Conservation (phyloP, 2,888 invertebrate genomes). For the Stegana nigrithorax region DNA sequence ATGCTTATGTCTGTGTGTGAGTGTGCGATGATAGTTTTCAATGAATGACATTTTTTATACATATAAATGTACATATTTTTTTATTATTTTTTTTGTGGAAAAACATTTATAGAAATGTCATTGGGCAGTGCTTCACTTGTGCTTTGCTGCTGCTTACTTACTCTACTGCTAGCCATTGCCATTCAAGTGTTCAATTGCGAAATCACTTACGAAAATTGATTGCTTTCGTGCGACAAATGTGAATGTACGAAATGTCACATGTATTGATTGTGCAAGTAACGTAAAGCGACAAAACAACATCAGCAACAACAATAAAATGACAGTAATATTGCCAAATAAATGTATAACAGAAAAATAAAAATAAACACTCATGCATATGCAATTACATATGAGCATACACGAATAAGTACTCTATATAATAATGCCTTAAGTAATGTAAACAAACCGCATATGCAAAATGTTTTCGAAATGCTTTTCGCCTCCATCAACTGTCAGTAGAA, state of each 20-base stretch:
- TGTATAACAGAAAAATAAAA: background rate
- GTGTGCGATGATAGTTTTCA: too few relatives aligned
- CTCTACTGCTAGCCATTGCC: background rate
- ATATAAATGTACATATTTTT: too few relatives aligned
- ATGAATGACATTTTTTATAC: conserved; percentile 10
- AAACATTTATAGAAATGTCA: too few relatives aligned
- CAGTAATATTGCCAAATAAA: background rate
- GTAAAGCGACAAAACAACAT: too few relatives aligned
- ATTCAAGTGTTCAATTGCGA: conserved; percentile 1
- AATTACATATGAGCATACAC: too few relatives aligned
- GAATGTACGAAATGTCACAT: conserved; percentile 13
- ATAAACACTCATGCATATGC: too few relatives aligned
- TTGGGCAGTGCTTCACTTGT: too few relatives aligned
- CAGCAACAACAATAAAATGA: background rate
- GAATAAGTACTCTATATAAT: too few relatives aligned
- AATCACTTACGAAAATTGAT: conserved; percentile 18
- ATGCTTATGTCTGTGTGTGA: too few relatives aligned
- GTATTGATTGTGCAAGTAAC: conserved; percentile 4
- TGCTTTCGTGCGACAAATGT: conserved; percentile 15
- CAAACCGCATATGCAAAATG: background rate
- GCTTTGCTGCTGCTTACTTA: background rate
- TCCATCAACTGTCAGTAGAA: background rate
- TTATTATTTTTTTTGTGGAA: too few relatives aligned
- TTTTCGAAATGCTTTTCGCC: background rate
- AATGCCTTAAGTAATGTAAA: too few relatives aligned